Conservation (phyloP, 2,113 vertebrate genomes). For the Xiphophorus hellerii region DNA sequence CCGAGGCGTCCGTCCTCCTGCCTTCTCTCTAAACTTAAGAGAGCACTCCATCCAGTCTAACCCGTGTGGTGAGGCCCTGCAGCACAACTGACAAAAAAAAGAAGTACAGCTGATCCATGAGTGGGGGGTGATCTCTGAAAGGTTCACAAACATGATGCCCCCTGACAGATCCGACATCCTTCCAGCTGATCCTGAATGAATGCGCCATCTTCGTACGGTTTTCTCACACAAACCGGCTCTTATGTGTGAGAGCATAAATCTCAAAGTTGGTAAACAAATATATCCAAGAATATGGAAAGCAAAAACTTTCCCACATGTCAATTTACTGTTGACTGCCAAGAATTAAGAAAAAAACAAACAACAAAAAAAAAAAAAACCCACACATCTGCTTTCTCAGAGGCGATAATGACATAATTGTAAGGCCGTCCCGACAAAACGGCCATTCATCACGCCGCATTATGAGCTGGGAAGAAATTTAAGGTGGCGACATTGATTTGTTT, state of each 20-base stretch:
- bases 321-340: constrained; percentile 14
- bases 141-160: constrained; percentile 44
- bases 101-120: constrained; percentile 3
- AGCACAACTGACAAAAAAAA: constrained; percentile 32
- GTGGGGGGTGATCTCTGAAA: constrained; percentile 7
- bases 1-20: constrained; percentile 48
- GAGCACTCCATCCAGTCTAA: constrained; percentile 60
- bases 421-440: constrained; percentile 57
- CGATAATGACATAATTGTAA: constrained; percentile 75
- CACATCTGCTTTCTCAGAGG: constrained; percentile 51
- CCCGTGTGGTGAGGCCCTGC: constrained; percentile 33
- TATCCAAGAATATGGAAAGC: constrained; percentile 5
- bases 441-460: constrained; percentile 64
- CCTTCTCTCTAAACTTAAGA: constrained; percentile 61
- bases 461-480: constrained; percentile 54
- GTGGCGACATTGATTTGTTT: constrained; percentile 58
- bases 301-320: constrained; percentile 46
- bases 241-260: constrained; percentile 27
- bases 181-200: constrained; percentile 51
- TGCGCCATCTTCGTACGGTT: constrained; percentile 22
- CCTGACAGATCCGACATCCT: constrained; percentile 39
- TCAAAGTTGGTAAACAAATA: constrained; percentile 60
- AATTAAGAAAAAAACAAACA: constrained; percentile 8
- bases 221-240: constrained; percentile 30
- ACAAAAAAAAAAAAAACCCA: background rate